Evolutionary conservation across 2,113 vertebrate species (phyloP).

Genomic region (Ifrita kowaldi): DNA sequence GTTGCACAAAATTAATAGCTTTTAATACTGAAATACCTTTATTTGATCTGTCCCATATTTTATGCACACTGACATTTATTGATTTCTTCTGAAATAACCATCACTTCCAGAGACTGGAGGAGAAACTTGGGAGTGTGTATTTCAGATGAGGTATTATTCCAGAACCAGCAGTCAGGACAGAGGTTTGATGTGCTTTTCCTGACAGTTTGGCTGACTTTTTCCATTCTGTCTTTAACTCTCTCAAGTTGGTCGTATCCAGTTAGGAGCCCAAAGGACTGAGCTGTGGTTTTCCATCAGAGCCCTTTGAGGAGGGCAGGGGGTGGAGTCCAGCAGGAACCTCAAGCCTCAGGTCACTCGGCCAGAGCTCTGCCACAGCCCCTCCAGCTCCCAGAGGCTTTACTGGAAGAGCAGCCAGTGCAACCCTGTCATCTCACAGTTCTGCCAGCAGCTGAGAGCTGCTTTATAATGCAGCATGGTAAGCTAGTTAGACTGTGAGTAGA

Average conservation of each 20-base stretch:
- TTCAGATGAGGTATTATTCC: constrained; percentile 11
- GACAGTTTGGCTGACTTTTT: neutral
- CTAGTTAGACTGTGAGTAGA: neutral
- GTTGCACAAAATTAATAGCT: constrained; percentile 63
- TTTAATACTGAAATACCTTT: constrained; percentile 62
- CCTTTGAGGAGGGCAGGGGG: neutral
- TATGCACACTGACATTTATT: constrained; percentile 53
- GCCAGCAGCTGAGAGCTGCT: neutral
- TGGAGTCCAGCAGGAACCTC: rapidly evolving
- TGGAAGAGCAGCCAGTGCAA: neutral
- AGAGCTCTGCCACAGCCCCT: neutral
- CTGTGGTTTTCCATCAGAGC: neutral
- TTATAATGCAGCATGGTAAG: neutral
- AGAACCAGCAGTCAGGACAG: neutral
- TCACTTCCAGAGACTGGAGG: constrained; percentile 25
- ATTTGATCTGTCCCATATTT: constrained; percentile 63
- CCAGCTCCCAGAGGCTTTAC: neutral
- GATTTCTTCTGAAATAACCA: constrained; percentile 60
- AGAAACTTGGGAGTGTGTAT: neutral
- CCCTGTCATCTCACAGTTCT: neutral
- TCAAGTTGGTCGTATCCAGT: neutral
- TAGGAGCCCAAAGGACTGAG: neutral
- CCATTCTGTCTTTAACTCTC: neutral
- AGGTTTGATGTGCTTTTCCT: neutral
- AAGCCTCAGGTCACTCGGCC: rapidly evolving